Evolutionary conservation across 2,888 invertebrate species (phyloP).

Genomic region (Drosophila putrida): DNA sequence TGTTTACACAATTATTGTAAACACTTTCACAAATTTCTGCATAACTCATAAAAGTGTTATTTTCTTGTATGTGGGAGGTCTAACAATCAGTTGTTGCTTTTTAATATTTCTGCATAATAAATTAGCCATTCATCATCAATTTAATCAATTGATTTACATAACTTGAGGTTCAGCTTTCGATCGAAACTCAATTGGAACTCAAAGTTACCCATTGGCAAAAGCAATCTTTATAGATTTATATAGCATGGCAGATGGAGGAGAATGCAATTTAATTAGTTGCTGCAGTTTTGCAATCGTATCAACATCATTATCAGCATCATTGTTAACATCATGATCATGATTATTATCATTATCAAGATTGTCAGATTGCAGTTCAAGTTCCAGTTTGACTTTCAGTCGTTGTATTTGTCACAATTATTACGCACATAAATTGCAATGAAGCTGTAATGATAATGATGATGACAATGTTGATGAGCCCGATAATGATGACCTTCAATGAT

Average conservation of each 20-base stretch:
- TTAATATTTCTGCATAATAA: conserved; percentile 12
- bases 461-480: conserved; percentile 12
- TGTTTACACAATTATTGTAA: conserved; percentile 14
- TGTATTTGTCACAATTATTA: conserved; percentile 81
- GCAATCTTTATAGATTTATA: background rate
- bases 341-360: conserved; percentile 19
- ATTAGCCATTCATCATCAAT: conserved; percentile 49
- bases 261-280: conserved; percentile 68
- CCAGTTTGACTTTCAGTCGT: conserved; percentile 13
- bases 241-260: conserved; percentile 17
- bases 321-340: conserved; percentile 11
- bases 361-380: conserved; percentile 34
- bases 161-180: conserved; percentile 21
- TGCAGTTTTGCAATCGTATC: conserved; percentile 16
- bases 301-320: conserved; percentile 10
- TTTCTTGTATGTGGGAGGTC: conserved; percentile 42
- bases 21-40: conserved; percentile 46
- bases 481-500: conserved; percentile 42
- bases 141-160: conserved; percentile 54
- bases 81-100: background rate
- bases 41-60: conserved; percentile 19
- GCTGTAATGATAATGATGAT: conserved; percentile 39
- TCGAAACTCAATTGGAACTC: conserved; percentile 29
- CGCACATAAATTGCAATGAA: conserved; percentile 81
- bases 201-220: background rate